Conservation (phyloP, 2,113 vertebrate genomes). For the Epinephelus lanceolatus region DNA sequence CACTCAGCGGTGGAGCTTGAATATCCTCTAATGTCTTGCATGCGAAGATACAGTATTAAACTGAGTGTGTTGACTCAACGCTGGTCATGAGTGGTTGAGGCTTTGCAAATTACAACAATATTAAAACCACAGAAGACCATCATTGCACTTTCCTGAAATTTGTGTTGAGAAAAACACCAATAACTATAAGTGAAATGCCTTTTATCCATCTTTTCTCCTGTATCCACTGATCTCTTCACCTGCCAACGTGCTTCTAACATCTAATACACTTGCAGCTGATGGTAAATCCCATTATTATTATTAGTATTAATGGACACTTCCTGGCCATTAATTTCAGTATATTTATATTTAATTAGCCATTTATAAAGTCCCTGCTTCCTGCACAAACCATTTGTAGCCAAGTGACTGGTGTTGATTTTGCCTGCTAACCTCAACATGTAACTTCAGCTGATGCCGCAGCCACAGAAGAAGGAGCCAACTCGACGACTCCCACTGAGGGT, state of each 20-base stretch:
- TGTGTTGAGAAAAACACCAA: background rate
- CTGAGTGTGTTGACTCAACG: background rate
- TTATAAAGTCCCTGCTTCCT: background rate
- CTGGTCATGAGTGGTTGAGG: background rate
- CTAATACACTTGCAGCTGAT: background rate
- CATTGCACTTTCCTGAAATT: background rate
- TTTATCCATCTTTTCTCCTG: background rate
- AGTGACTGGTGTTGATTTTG: constrained; percentile 1
- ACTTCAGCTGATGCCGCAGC: constrained; percentile 49
- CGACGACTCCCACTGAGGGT: constrained; percentile 28
- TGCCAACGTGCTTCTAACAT: background rate
- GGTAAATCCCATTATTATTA: background rate
- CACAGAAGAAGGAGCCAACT: constrained; percentile 11
- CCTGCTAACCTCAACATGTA: constrained; percentile 33
- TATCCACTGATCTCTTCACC: background rate
- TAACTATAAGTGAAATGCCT: background rate
- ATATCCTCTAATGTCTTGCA: background rate
- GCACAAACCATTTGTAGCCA: background rate
- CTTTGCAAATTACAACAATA: background rate
- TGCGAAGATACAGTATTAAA: background rate
- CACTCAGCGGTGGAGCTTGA: background rate
- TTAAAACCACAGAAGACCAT: background rate
- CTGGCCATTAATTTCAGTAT: background rate
- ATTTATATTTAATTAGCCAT: background rate
- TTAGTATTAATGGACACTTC: background rate